Percentiles rank a stretch among this genome's conserved stretches.
Evolutionary conservation across 2,797 vertebrate species (phyloP).

Genomic region (Myotis pilosus): DNA sequence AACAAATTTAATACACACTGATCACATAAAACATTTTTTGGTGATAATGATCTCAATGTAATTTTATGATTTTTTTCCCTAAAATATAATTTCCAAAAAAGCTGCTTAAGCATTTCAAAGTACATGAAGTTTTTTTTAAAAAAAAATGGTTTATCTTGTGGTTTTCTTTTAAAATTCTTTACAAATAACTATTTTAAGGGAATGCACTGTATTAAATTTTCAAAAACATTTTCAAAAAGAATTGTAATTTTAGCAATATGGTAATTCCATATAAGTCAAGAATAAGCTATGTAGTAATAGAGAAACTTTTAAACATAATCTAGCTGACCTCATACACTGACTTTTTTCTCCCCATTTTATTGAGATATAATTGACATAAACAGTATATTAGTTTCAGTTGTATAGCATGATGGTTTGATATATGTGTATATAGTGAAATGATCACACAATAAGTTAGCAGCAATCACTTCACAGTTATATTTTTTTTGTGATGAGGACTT

Average conservation of each 20-base stretch:
- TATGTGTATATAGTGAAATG: not conserved
- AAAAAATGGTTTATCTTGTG: not conserved
- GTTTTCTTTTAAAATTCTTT: conserved; percentile 10
- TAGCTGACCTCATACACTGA: not conserved
- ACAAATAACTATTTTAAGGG: conserved; percentile 4
- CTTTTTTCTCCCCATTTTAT: not conserved
- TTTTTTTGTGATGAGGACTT: not conserved
- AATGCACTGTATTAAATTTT: conserved; percentile 10
- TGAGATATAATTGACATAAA: not conserved
- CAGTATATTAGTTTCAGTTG: not conserved
- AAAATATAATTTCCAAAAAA: not conserved
- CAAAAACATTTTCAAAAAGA: not conserved
- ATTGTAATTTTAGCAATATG: not conserved
- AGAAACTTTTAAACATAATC: not conserved
- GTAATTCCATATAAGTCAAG: not conserved
- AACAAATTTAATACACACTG: not conserved
- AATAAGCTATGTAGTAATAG: not conserved
- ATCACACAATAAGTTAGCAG: not conserved
- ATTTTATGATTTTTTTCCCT: conserved; percentile 29
- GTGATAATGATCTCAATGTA: not conserved
- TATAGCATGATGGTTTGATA: not conserved
- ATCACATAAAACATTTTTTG: not conserved
- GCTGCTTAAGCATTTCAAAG: not conserved
- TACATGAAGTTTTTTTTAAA: not conserved
- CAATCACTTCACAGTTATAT: not conserved